phyloP scores from a whole-genome alignment of 1,140 invertebrate genomes.

The Aphelenchoides besseyi region DNA sequence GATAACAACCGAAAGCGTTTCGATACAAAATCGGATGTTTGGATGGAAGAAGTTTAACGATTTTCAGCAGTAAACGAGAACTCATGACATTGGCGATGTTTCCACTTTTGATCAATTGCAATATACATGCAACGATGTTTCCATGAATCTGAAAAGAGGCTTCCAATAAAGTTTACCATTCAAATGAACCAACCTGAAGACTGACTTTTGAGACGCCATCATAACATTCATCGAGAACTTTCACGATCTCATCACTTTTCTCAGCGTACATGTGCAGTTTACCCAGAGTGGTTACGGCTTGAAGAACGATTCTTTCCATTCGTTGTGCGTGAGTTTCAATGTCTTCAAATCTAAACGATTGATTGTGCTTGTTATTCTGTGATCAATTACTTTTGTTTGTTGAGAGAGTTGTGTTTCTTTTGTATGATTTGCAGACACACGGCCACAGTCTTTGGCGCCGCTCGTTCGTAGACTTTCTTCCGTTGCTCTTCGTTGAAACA shows the following conservation, averaged over 20 bases:
- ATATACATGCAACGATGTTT: not conserved
- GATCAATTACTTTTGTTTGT: constrained; percentile 8
- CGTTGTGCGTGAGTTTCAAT: constrained; percentile 8
- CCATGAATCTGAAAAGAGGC: not conserved
- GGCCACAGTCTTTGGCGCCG: not conserved
- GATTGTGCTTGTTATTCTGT: not conserved
- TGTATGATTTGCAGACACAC: constrained; percentile 22
- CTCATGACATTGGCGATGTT: not conserved
- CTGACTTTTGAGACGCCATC: not conserved
- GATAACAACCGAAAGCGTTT: constrained; percentile 4
- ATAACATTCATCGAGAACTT: not conserved
- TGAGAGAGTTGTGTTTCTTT: not conserved
- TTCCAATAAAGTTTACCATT: no score
- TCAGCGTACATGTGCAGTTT: constrained; percentile 5
- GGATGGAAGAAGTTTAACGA: not conserved
- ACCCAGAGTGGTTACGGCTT: not conserved
- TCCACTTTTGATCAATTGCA: not conserved
- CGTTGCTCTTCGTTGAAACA: constrained; percentile 15
- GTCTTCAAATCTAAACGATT: constrained; percentile 18
- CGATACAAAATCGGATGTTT: not conserved
- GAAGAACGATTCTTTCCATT: not conserved
- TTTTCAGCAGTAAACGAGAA: not conserved
- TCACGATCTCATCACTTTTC: not conserved
- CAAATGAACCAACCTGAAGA: no score
- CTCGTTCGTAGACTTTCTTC: constrained; percentile 12